These are phyloP conservation scores for Aplocera efformata DNA, from an alignment of 2,888 invertebrate genomes.

Conservation along the genomic window DNA sequence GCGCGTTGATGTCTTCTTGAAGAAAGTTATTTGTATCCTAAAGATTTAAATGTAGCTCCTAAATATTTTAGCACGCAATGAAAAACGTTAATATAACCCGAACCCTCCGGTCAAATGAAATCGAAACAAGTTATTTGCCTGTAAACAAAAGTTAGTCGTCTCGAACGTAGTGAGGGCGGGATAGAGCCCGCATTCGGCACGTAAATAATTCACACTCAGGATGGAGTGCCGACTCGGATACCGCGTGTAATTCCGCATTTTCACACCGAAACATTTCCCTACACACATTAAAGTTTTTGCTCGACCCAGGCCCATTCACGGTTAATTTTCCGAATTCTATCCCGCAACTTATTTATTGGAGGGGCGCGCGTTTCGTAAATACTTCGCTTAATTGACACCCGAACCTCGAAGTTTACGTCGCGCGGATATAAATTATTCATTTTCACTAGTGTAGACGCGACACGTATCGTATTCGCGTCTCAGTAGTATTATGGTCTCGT, in stretches of 20 bases:
- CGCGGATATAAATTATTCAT: conserved; percentile 57
- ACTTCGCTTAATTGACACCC: conserved; percentile 65
- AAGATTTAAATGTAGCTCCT: no score
- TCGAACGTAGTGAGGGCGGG: conserved; percentile 38
- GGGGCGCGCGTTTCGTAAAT: conserved; percentile 53
- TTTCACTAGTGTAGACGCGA: conserved; percentile 43
- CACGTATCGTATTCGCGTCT: conserved; percentile 44
- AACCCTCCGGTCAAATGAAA: conserved; percentile 36
- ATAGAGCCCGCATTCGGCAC: conserved; percentile 46
- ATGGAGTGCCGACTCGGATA: conserved; percentile 55
- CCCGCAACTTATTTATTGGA: conserved; percentile 61
- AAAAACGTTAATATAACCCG: conserved; percentile 22
- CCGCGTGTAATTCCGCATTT: conserved; percentile 66
- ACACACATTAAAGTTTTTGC: conserved; percentile 71
- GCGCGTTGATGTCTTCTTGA: conserved; percentile 10
- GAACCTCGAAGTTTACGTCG: conserved; percentile 47
- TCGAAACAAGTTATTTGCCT: conserved; percentile 43
- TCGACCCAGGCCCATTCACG: conserved; percentile 52
- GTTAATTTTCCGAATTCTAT: conserved; percentile 70
- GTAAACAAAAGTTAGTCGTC: conserved; percentile 51
- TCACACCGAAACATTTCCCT: conserved; percentile 57
- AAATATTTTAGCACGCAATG: not conserved
- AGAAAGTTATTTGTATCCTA: no score
- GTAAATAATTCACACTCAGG: conserved; percentile 63
- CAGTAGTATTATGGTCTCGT: conserved; percentile 45